Base-by-base conservation (phyloP, 2,113 vertebrate genomes). In the Irena cyanogastra region DNA sequence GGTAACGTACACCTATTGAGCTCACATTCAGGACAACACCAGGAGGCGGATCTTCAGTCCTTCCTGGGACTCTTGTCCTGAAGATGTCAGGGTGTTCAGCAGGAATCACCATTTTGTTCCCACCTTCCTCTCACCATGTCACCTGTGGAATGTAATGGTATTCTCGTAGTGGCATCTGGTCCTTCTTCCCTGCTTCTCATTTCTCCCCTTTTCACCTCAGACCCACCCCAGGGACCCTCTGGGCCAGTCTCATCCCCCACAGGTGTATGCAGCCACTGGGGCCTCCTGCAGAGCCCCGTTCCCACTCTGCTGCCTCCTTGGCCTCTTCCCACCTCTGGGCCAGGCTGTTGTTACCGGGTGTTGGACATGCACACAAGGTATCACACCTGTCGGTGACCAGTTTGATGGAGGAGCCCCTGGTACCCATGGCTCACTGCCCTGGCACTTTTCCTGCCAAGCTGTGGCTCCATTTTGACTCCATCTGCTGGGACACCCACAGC, bases 341-440 rank as follows among this genome's bases (percentile, higher is more conserved):
- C 28, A 33, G 22, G 23, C 28, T 0, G 0, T 11, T 28, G 15
- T 23, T 39, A 11, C 59, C 1, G 1, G 2, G 6, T 28, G 28
- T 47, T 47, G 41, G 28, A 47, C 22, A 27, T 1, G 0, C n/a
- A 39, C 11, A 19, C 2, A 9, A 2, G 0, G 0, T n/a, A 5
- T 19, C 49, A 23, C 1, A 0, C 6, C n/a, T 23, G 7, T 39
- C 28, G n/a, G 41, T 0, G 1, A 16, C 6, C 12, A 28, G 16
- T 7, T 4, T 9, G 16, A 24, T 13, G 30, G 19, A 10, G 42
- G n/a, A 65, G 5, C 18, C 22, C 26, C 15, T 47, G 15, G n/a
- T 28, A 18, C 23, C 11, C 35, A 27, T 2, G 0, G 13, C 19
- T 54, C 9, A n/a, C 28, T 11, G 3, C 23, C 18, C 15, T 0